A percentile compares a stretch with the other conserved stretches of the same genome.
These are phyloP conservation scores for Hypsibius dujardini DNA, from an alignment of 1,140 invertebrate genomes.

Conservation along the genomic window DNA sequence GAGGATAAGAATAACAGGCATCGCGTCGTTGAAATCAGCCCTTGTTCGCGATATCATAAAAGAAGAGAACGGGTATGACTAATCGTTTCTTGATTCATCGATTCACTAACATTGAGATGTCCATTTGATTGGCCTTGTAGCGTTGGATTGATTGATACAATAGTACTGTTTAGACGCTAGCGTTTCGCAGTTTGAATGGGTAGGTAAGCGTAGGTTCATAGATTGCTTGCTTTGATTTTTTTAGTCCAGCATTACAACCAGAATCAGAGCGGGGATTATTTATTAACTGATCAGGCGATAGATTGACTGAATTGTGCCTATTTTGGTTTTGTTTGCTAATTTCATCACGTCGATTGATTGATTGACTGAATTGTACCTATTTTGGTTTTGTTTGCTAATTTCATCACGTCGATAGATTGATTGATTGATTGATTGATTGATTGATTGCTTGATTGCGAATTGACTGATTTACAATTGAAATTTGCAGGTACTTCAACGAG, in stretches of 20 bases:
- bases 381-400: too few species aligned
- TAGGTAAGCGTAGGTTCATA: too few species aligned
- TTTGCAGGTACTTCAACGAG: constrained; percentile 77
- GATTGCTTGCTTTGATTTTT: not conserved
- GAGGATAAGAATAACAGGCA: not conserved
- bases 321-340: too few species aligned
- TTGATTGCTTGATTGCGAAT: too few species aligned
- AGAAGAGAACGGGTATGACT: constrained; percentile 74
- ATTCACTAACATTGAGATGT: constrained; percentile 18
- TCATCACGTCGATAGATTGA: not conserved
- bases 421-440: not conserved
- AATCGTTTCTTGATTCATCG: constrained; percentile 2
- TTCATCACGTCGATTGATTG: not conserved
- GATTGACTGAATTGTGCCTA: too few species aligned
- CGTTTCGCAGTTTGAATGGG: too few species aligned
- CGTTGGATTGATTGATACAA: too few species aligned
- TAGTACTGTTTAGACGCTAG: too few species aligned
- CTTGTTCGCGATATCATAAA: constrained; percentile 94
- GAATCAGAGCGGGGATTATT: constrained; percentile 19
- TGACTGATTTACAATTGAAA: too few species aligned
- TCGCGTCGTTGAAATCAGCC: constrained; percentile 67
- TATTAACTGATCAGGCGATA: not conserved
- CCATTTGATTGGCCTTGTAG: constrained; percentile 18
- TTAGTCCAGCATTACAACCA: not conserved
- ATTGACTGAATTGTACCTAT: not conserved